Evolutionary conservation across 2,888 invertebrate species (phyloP), one percentile per base, ranked within the genome.

Genomic region (Platypus cylindrus): DNA sequence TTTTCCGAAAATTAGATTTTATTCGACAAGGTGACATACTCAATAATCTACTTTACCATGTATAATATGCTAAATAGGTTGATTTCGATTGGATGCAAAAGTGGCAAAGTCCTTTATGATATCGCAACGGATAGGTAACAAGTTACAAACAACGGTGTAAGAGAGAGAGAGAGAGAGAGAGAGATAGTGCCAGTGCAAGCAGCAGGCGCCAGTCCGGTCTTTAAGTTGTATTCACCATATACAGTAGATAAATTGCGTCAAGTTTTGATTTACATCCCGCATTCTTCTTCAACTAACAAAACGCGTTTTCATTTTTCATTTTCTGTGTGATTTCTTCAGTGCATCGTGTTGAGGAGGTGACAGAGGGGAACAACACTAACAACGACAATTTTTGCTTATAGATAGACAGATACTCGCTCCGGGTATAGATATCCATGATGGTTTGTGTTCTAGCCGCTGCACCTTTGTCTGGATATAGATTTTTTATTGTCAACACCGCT

Each of bases 221-320:
- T 42, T 32, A 35, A 43, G 46, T 46, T 44, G 48, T 54, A 51
- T 54, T 57, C 53, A 48, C 56, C 57, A 53, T 56, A 56, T 57
- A 53, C 53, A 56, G 57, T 55, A 54, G 58, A 60, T 59, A 59
- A 60, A 60, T 60, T 57, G 58, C 58, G 54, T 55, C 58, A 52
- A 53, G 58, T 56, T 60, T 61, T 60, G 59, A 61, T 59, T 61
- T 61, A 61, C 59, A 59, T 61, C 59, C 60, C 55, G 58, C 57
- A 59, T 60, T 59, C 59, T n/a, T n/a, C n/a, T 56, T 55, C 50
- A 49, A 46, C 52, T 55, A 58, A 58, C 58, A 58, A n/a, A 59
- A 59, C 58, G 58, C 58, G 59, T 55, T 59, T 56, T 49, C 52
- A 59, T 60, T 60, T 60, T 60, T 60, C 58, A 59, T 44, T n/a